These are phyloP conservation scores for Dascyllus trimaculatus DNA, from an alignment of 2,113 vertebrate species.

Conservation along the genomic window DNA sequence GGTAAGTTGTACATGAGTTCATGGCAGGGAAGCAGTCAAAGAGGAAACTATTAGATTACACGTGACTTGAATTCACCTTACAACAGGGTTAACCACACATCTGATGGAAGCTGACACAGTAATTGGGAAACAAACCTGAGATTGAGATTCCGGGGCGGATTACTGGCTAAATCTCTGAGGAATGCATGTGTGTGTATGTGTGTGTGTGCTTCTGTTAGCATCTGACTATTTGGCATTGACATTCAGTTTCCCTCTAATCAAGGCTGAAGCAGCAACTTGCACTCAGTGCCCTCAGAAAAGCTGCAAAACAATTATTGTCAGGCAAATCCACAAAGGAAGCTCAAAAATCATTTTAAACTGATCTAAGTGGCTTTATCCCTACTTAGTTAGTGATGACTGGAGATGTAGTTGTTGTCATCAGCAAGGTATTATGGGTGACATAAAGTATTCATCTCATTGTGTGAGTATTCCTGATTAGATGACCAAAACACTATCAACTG, in stretches of 20 bases:
- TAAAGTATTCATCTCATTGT: background rate
- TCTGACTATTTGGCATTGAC: slow-evolving; percentile 37
- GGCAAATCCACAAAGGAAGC: background rate
- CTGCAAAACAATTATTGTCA: background rate
- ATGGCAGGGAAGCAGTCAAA: background rate
- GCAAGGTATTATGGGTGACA: background rate
- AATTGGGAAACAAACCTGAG: slow-evolving; percentile 64
- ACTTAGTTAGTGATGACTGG: background rate
- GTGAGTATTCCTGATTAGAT: background rate
- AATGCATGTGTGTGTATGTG: slow-evolving; percentile 50
- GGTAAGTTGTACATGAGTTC: background rate
- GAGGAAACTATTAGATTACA: background rate
- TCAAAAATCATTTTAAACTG: background rate
- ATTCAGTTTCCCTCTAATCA: background rate
- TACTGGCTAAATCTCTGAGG: slow-evolving; percentile 76
- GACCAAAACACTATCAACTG: background rate
- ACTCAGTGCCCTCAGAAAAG: background rate
- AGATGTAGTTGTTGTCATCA: background rate
- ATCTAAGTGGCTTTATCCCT: background rate
- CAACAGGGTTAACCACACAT: slow-evolving; percentile 16
- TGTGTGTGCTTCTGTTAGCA: slow-evolving; percentile 22
- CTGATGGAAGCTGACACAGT: slow-evolving; percentile 65
- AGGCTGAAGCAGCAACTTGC: background rate
- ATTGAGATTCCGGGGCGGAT: slow-evolving; percentile 82
- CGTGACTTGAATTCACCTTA: slow-evolving; percentile 27